Evolutionary conservation across 1,140 invertebrate species (phyloP).

Genomic region (Parasteatoda tepidariorum): DNA sequence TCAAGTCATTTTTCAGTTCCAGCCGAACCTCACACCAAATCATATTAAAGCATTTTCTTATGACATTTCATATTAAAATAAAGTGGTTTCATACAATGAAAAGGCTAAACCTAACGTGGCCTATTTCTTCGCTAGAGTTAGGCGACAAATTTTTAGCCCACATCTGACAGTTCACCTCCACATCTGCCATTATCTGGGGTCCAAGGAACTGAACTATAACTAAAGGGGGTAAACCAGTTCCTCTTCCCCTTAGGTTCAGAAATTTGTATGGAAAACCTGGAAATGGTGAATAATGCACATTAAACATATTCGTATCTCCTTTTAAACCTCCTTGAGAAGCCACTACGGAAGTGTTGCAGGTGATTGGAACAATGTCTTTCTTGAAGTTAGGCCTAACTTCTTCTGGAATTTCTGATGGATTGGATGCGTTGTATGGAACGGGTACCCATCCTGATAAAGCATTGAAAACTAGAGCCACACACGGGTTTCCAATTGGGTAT

Average conservation of each 20-base stretch:
- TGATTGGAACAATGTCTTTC: neutral
- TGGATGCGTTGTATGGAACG: slow-evolving; percentile 14
- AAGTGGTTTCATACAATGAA: slow-evolving; percentile 47
- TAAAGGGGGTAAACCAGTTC: slow-evolving; percentile 22
- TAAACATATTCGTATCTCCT: neutral
- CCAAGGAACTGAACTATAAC: slow-evolving; percentile 54
- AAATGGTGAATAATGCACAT: slow-evolving; percentile 47
- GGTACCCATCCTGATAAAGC: slow-evolving; percentile 33
- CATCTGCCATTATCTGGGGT: slow-evolving; percentile 11
- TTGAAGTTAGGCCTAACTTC: neutral
- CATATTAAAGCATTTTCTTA: no score
- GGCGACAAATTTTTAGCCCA: slow-evolving; percentile 46
- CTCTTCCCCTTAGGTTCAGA: neutral
- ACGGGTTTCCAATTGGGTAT: slow-evolving; percentile 49
- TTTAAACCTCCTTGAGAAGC: neutral
- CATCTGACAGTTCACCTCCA: slow-evolving; percentile 35
- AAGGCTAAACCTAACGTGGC: slow-evolving; percentile 24
- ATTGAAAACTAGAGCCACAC: slow-evolving; percentile 47
- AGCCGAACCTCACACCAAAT: no score
- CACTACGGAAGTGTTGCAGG: slow-evolving; percentile 16
- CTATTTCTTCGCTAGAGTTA: slow-evolving; percentile 1
- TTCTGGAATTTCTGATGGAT: neutral
- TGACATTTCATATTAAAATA: no score
- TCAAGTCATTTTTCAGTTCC: no score
- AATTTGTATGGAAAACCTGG: slow-evolving; percentile 37